Evolutionary conservation across 2,888 invertebrate species (phyloP).

Genomic region (Sipunculus nudus): DNA sequence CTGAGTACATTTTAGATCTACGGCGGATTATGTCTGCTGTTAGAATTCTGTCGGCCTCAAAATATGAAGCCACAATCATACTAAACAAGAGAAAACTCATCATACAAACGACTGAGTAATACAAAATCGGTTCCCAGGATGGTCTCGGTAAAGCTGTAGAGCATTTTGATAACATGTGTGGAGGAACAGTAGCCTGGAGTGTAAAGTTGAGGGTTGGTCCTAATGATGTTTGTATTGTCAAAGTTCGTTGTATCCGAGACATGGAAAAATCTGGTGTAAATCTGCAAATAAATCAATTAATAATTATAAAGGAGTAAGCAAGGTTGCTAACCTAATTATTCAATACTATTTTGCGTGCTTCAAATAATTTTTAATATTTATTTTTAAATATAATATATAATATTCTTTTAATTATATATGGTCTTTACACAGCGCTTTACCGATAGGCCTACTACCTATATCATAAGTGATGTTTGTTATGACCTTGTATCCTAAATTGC

Average conservation of each 20-base stretch:
- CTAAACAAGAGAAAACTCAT: constrained; percentile 73
- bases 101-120: constrained; percentile 69
- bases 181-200: constrained; percentile 75
- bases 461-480: too few relatives aligned
- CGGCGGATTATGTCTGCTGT: constrained; percentile 62
- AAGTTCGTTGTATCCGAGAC: constrained; percentile 74
- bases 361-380: too few relatives aligned
- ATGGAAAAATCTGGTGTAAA: constrained; percentile 89
- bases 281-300: constrained; percentile 52
- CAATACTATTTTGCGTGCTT: too few relatives aligned
- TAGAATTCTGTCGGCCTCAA: constrained; percentile 79
- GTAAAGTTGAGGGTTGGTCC: constrained; percentile 73
- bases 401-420: too few relatives aligned
- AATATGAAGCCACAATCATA: constrained; percentile 75
- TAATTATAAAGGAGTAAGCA: constrained; percentile 9
- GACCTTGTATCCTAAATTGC: too few relatives aligned
- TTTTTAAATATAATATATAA: too few relatives aligned
- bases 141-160: constrained; percentile 78
- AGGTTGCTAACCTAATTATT: too few relatives aligned
- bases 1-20: constrained; percentile 67
- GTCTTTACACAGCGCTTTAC: too few relatives aligned
- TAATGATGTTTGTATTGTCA: constrained; percentile 65
- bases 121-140: constrained; percentile 78
- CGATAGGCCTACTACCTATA: too few relatives aligned
- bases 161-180: constrained; percentile 76